Conservation (phyloP, 2,113 vertebrate species). For the Andinoacara biseriatus region DNA sequence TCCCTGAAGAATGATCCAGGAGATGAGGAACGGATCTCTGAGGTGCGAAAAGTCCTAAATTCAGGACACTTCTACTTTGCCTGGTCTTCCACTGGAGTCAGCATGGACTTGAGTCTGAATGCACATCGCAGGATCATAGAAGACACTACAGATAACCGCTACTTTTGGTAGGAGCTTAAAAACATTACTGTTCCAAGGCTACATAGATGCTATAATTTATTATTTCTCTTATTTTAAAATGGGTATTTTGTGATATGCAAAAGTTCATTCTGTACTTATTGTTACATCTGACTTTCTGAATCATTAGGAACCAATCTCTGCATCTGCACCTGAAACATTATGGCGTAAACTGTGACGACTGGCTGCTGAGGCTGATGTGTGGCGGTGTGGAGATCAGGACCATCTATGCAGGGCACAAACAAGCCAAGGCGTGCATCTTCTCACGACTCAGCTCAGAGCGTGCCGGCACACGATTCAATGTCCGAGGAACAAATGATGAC, state of each 20-base stretch:
- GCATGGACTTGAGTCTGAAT: constrained; percentile 95
- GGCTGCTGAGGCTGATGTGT: constrained; percentile 96
- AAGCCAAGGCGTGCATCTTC: constrained; percentile 97
- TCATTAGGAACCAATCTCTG: constrained; percentile 92
- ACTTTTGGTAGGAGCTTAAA: constrained; percentile 90
- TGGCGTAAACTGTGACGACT: constrained; percentile 95
- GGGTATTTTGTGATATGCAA: not conserved
- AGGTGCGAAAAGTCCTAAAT: constrained; percentile 94
- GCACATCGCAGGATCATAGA: constrained; percentile 92
- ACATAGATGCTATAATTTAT: not conserved
- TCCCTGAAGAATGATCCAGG: constrained; percentile 86
- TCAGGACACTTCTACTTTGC: constrained; percentile 98
- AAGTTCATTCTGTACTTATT: not conserved
- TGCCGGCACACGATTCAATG: constrained; percentile 96
- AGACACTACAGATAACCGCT: constrained; percentile 93
- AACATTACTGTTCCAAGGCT: not conserved
- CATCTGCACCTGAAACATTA: constrained; percentile 98
- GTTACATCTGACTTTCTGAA: not conserved
- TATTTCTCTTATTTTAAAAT: not conserved
- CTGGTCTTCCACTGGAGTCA: constrained; percentile 89
- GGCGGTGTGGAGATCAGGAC: constrained; percentile 97
- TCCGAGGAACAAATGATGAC: constrained; percentile 95
- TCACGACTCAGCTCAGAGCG: constrained; percentile 95
- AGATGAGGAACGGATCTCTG: constrained; percentile 92
- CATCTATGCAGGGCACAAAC: constrained; percentile 97